Conservation (phyloP, 2,888 invertebrate genomes). For the Drosophila borborema region DNA sequence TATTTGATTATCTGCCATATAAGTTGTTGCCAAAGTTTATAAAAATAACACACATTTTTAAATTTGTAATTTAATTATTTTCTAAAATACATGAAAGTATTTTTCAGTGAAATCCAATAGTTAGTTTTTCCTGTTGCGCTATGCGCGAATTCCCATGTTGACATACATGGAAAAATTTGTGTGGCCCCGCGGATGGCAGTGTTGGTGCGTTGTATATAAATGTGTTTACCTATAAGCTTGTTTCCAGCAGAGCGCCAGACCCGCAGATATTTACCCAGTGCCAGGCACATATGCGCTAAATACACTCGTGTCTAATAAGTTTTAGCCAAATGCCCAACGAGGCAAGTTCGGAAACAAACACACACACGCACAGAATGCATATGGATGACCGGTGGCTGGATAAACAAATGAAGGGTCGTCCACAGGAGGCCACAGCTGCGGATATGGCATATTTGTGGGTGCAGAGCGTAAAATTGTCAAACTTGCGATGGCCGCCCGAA, state of each 20-base stretch:
- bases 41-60: background rate
- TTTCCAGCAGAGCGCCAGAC: slow-evolving; percentile 25
- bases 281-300: slow-evolving; percentile 67
- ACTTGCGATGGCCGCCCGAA: slow-evolving; percentile 70
- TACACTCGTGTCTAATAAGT: slow-evolving; percentile 79
- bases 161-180: slow-evolving; percentile 15
- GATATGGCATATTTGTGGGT: slow-evolving; percentile 65
- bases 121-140: slow-evolving; percentile 9
- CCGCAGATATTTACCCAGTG: slow-evolving; percentile 58
- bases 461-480: slow-evolving; percentile 73
- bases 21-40: background rate
- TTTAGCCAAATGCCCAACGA: slow-evolving; percentile 72
- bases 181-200: slow-evolving; percentile 42
- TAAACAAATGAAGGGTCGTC: slow-evolving; percentile 74
- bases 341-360: slow-evolving; percentile 32
- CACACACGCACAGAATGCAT: slow-evolving; percentile 25
- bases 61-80: background rate
- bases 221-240: slow-evolving; percentile 20
- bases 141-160: background rate
- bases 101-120: background rate
- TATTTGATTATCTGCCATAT: background rate
- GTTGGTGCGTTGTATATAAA: background rate
- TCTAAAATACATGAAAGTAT: background rate
- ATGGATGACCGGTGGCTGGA: slow-evolving; percentile 37
- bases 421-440: slow-evolving; percentile 66